phyloP scores from a whole-genome alignment of 2,113 vertebrate genomes.

The Alectura lathami region DNA sequence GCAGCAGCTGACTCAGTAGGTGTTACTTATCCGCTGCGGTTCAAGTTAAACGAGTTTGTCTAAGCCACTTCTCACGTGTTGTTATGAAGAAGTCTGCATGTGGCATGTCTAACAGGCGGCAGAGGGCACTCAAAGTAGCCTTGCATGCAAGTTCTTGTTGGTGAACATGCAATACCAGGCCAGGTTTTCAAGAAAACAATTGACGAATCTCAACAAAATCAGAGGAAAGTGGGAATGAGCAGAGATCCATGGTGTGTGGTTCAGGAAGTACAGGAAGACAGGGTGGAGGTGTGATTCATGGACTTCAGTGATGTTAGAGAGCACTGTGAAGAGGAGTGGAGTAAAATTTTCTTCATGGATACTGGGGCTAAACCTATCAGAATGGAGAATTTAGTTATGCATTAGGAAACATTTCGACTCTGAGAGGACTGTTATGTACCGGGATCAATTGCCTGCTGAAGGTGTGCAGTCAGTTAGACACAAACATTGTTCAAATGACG shows the following conservation, averaged over 20 bases:
- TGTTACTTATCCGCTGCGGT: not conserved
- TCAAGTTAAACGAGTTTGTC: constrained; percentile 10
- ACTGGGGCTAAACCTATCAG: not conserved
- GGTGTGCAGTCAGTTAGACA: not conserved
- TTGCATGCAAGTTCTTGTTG: not conserved
- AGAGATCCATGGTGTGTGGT: not conserved
- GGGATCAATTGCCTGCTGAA: not conserved
- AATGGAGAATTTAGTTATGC: not conserved
- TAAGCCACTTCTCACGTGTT: not conserved
- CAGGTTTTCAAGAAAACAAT: not conserved
- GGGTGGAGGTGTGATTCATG: not conserved
- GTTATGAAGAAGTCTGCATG: not conserved
- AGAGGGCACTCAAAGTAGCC: not conserved
- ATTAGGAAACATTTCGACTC: not conserved
- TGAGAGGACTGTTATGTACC: not conserved
- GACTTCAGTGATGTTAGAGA: not conserved
- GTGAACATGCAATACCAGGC: not conserved
- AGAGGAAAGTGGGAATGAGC: not conserved
- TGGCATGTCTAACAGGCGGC: not conserved
- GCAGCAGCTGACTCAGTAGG: not conserved
- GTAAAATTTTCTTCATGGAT: not conserved
- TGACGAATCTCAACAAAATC: not conserved
- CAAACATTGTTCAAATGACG: not conserved
- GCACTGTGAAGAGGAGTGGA: not conserved
- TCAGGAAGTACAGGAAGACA: not conserved